Conservation (phyloP, 1,140 invertebrate genomes). For the Scaptomyza hsui region DNA sequence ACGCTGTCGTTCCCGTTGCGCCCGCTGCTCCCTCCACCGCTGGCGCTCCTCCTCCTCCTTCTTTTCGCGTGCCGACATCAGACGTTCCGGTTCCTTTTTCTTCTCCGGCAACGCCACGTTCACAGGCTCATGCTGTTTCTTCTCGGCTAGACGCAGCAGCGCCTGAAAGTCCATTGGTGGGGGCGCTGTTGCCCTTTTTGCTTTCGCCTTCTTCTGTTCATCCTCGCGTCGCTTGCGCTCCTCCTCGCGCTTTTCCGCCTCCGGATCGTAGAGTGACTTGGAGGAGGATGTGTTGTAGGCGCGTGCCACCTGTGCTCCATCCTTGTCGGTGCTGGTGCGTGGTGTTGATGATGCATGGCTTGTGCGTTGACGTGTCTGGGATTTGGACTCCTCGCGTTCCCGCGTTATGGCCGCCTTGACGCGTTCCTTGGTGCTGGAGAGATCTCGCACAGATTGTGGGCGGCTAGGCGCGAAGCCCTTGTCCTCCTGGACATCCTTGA, state of each 20-base stretch:
- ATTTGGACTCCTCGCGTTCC: conserved; percentile 89
- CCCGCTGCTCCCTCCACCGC: conserved; percentile 83
- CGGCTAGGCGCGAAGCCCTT: conserved; percentile 75
- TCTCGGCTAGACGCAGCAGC: conserved; percentile 91
- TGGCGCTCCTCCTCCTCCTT: conserved; percentile 87
- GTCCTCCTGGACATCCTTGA: conserved; percentile 73
- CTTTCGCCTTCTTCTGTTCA: conserved; percentile 86
- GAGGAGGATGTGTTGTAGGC: conserved; percentile 36
- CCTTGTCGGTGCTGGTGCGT: conserved; percentile 6
- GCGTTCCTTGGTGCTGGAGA: conserved; percentile 88
- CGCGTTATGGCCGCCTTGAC: conserved; percentile 90
- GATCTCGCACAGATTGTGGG: conserved; percentile 84
- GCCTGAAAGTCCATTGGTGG: conserved; percentile 90
- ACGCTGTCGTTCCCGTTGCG: conserved; percentile 53
- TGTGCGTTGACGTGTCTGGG: conserved; percentile 83
- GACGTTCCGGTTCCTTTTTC: conserved; percentile 88
- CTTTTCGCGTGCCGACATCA: conserved; percentile 92
- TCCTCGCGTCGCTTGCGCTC: conserved; percentile 85
- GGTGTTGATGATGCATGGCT: not conserved
- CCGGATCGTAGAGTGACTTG: conserved; percentile 72
- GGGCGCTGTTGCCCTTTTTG: conserved; percentile 85
- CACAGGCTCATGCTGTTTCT: conserved; percentile 92
- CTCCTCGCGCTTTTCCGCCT: conserved; percentile 84
- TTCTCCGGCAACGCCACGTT: conserved; percentile 85
- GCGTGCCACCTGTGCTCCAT: conserved; percentile 35